A percentile compares a stretch with the other conserved stretches of the same genome.
Conservation (phyloP, 2,797 vertebrate species). For the Sphenopsis melanotis region DNA sequence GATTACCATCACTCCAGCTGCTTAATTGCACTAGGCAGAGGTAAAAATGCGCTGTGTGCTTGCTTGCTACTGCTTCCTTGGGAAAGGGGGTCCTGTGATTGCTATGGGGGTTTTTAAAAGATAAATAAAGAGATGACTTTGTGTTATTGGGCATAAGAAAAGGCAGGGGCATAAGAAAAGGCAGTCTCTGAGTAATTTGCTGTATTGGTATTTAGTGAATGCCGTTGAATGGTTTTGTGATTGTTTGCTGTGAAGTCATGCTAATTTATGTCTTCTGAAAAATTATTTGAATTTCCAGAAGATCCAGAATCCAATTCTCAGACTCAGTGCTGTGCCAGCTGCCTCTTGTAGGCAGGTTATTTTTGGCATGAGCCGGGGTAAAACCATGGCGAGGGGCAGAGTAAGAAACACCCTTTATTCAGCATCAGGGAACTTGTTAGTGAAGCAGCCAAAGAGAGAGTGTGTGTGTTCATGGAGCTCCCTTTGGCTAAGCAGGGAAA, state of each 20-base stretch:
- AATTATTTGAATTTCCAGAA: neutral
- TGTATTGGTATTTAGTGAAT: neutral
- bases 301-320: rapidly evolving
- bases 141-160: neutral
- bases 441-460: neutral
- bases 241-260: neutral
- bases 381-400: neutral
- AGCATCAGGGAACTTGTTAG: neutral
- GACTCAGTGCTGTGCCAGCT: neutral
- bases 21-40: neutral
- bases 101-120: neutral
- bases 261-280: neutral
- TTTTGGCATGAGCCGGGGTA: neutral
- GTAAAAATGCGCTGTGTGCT: neutral
- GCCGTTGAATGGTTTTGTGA: neutral
- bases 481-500: neutral
- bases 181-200: neutral
- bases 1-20: neutral
- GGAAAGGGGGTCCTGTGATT: neutral
- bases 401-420: neutral
- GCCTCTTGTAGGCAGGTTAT: neutral
- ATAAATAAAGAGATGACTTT: neutral
- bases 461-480: neutral
- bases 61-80: neutral
- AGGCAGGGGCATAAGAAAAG: neutral